Conservation (phyloP, 2,797 vertebrate genomes). For the Tachyglossus aculeatus region DNA sequence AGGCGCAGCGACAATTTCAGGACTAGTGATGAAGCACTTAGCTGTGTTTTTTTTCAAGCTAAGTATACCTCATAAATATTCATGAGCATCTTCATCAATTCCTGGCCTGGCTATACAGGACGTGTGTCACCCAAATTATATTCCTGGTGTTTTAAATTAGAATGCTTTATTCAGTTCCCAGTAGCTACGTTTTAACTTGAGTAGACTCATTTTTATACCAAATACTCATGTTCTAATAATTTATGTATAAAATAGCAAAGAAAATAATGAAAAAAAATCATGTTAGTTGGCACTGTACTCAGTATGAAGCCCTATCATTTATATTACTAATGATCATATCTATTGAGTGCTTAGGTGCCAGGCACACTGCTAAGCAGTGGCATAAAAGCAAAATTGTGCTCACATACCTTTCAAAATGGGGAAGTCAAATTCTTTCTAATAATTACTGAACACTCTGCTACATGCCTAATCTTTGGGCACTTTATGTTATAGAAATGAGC, state of each 20-base stretch:
- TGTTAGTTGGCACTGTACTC: no score
- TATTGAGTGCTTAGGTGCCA: no score
- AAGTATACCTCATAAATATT: constrained; percentile 61
- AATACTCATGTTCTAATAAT: background rate
- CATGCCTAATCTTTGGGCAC: no score
- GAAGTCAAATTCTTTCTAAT: no score
- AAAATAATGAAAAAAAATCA: background rate
- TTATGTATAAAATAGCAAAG: background rate
- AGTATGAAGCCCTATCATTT: no score
- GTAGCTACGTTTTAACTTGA: background rate
- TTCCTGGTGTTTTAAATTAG: background rate
- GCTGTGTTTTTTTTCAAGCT: constrained; percentile 24
- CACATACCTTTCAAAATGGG: no score
- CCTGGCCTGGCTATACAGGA: constrained; percentile 39
- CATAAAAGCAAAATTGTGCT: no score
- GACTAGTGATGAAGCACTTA: constrained; percentile 48
- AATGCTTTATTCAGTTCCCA: background rate
- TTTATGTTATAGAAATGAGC: no score
- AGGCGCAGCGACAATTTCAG: constrained; percentile 41
- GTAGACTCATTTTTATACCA: background rate
- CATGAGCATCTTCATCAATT: constrained; percentile 34
- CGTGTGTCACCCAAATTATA: constrained; percentile 1
- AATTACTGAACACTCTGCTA: no score
- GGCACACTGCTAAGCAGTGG: no score
- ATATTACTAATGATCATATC: no score